Evolutionary conservation across 2,113 vertebrate genomes (phyloP), one percentile per base, ranked within the genome.

Genomic region (Chionis minor): DNA sequence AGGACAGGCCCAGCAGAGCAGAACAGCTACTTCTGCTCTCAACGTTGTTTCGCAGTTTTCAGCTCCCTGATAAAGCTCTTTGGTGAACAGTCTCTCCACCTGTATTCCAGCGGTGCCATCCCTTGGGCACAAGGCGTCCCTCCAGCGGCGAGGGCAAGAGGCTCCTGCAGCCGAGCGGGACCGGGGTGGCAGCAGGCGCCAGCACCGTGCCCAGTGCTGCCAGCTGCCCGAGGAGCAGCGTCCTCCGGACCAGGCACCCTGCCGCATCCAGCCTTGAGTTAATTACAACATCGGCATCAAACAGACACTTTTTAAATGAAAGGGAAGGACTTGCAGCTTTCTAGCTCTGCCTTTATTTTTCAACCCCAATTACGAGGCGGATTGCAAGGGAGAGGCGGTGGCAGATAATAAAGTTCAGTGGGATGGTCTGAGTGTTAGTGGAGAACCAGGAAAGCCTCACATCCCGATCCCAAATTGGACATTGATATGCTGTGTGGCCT

Each of bases 121-220:
- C 65, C 51, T 9, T 13, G 1, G 3, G 54, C 8, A 18, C 10
- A 14, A 51, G 38, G 56, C 27, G 27, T 6, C 24, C 67, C 9
- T 20, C 8, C 54, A 5, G n/a, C 4, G 38, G 32, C 8, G 8
- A 58, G 55, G 23, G 0, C 1, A 20, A 38, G 52, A 58, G 30
- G 28, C 62, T 79, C 35, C 40, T 4, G 58, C 12, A 27, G 49
- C 80, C 9, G 6, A 3, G 51, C 1, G 8, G 70, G 55, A 26
- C 44, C 2, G 0, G 51, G 65, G 26, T 1, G 1, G 70, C 52
- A 72, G 51, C 24, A 1, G 12, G 58, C 10, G 3, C 42, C 1
- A 0, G 1, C 1, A 1, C 84, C 4, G 0, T 77, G 86, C 62
- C 74, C 1, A 2, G 65, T 6, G 33, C 70, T 70, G 71, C 33